phyloP scores from a whole-genome alignment of 2,888 invertebrate species.

The Acanthosoma haemorrhoidale region DNA sequence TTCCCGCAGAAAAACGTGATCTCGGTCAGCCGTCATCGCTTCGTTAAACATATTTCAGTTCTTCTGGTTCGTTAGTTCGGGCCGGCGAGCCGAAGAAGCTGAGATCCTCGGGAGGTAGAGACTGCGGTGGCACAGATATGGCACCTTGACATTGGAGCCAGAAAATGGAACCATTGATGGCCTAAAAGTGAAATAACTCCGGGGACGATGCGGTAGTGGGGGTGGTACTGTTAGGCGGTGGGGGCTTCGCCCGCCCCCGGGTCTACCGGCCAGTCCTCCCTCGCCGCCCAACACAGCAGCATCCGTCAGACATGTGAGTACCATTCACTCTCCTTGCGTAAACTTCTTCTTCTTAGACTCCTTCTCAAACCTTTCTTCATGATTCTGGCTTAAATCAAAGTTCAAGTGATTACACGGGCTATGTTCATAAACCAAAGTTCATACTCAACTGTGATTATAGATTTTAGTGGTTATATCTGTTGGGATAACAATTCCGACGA shows the following conservation, averaged over 20 bases:
- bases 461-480: too few species aligned
- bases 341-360: neutral
- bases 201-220: too few species aligned
- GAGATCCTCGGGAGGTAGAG: too few species aligned
- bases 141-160: slow-evolving; percentile 1
- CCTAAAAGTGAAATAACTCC: neutral
- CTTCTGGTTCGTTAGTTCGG: neutral
- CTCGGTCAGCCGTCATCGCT: neutral
- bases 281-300: neutral
- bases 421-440: too few species aligned
- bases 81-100: neutral
- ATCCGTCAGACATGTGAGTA: neutral
- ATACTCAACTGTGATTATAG: too few species aligned
- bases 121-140: slow-evolving; percentile 8
- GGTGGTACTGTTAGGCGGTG: slow-evolving; percentile 10
- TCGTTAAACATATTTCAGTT: neutral
- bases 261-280: neutral
- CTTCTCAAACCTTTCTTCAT: too few species aligned
- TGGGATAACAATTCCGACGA: too few species aligned
- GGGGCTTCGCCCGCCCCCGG: neutral
- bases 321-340: too few species aligned
- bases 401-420: too few species aligned
- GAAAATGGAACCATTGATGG: slow-evolving; percentile 4
- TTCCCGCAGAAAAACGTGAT: neutral
- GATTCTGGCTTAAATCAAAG: too few species aligned